These are phyloP conservation scores for Phalacrocorax carbo DNA, from an alignment of 2,113 vertebrate genomes.

Conservation along the genomic window DNA sequence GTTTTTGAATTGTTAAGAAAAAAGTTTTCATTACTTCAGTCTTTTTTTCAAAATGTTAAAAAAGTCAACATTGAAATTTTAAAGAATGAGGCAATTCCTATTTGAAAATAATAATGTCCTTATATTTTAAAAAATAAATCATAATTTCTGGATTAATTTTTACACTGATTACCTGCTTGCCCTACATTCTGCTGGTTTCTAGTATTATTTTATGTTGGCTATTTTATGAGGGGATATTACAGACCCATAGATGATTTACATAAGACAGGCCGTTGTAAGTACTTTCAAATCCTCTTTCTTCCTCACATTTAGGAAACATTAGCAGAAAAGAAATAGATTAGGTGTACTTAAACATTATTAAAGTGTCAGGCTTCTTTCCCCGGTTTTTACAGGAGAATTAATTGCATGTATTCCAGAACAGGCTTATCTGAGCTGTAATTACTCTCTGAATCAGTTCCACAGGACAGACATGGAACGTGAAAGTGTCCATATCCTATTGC, in stretches of 20 bases:
- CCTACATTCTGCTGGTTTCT: constrained; percentile 28
- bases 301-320: constrained; percentile 70
- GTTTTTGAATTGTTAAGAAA: neutral
- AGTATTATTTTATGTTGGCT: constrained; percentile 41
- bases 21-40: neutral
- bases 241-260: constrained; percentile 42
- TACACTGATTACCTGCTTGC: constrained; percentile 8
- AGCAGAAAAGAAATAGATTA: constrained; percentile 72
- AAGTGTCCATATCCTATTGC: constrained; percentile 59
- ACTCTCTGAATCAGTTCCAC: constrained; percentile 43
- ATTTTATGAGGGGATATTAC: constrained; percentile 49
- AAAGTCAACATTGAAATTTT: constrained; percentile 15
- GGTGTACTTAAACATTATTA: constrained; percentile 74
- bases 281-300: constrained; percentile 67
- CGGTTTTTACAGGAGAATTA: constrained; percentile 62
- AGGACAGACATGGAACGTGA: constrained; percentile 21
- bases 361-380: constrained; percentile 60
- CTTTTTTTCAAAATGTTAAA: neutral
- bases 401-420: constrained; percentile 64
- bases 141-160: constrained; percentile 17
- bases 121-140: neutral
- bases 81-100: neutral
- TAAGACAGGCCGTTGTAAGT: constrained; percentile 62
- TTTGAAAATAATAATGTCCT: constrained; percentile 18
- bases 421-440: constrained; percentile 71